Base-by-base conservation (phyloP, 92 coral and sea anemone genomes). In the Bergia sp. region DNA sequence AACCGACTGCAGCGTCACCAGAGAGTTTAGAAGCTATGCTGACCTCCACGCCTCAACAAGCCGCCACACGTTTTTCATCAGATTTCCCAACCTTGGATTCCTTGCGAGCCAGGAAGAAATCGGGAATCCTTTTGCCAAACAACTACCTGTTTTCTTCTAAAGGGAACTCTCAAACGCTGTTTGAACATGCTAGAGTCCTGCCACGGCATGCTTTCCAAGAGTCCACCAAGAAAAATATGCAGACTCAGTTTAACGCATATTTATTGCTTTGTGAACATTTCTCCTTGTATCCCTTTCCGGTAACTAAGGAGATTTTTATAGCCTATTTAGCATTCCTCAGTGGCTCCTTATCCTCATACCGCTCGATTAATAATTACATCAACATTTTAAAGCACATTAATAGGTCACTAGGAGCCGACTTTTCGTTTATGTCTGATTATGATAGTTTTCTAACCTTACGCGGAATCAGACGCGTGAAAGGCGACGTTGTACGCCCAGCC, bases 161-260 rank as follows among this genome's bases (percentile, higher is more conserved):
- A 6, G 58, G 38, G 57, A 42, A 40, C 36, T 13, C 50, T 43
- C 86, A 80, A 79, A 58, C 84, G 44, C 76, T 91, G 90, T 88
- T 80, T 58, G 73, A 86, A 65, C 81, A 86, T 61, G 82, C 85
- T 82, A 72, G 69, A 11, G 78, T 69, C n/a, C n/a, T n/a, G n/a
- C 94, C 77, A 88, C 76, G 81, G 64, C 55, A 23, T 49, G 91
- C 91, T 9, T 92, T 73, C 85, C 89, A 80, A 81, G 89, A 92
- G 89, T 90, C 94, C 38, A 90, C 92, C 29, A 92, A 92, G 84
- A 76, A 88, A 23, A 90, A 90, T 67, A 89, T 92, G 89, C 90
- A 88, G 75, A 80, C 88, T 81, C 89, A 92, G 58, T 74, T 90
- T 58, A 87, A 84, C 66, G 89, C 90, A 58, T 92, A 92, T 71